Percentiles rank a stretch among this genome's conserved stretches.
Conservation (phyloP, 2,888 invertebrate species). For the Metopia argyrocephala region DNA sequence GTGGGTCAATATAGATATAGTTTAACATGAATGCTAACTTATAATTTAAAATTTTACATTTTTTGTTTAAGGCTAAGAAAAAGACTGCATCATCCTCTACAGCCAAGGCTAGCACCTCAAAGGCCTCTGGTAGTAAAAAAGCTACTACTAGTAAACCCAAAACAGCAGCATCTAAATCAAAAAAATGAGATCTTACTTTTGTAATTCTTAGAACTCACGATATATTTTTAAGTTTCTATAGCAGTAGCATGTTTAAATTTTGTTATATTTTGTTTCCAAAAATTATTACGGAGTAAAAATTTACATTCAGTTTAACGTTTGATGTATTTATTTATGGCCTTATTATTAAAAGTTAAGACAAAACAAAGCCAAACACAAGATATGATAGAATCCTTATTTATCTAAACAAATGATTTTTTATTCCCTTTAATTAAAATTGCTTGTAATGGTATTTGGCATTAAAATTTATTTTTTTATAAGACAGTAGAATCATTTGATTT, state of each 20-base stretch:
- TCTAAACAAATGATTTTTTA: too few relatives aligned
- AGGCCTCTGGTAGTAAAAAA: conserved; percentile 59
- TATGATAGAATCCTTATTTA: too few relatives aligned
- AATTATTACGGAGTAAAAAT: conserved; percentile 40
- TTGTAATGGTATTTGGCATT: too few relatives aligned
- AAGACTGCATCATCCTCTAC: conserved; percentile 64
- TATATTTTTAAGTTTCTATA: not conserved
- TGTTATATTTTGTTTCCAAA: conserved; percentile 32
- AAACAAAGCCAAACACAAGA: too few relatives aligned
- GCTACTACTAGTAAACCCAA: conserved; percentile 63
- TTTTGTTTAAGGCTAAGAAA: conserved; percentile 71
- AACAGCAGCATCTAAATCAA: conserved; percentile 68
- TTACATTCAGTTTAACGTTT: conserved; percentile 11
- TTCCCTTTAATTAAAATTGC: too few relatives aligned
- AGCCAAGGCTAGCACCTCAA: conserved; percentile 68
- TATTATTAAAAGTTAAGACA: not conserved
- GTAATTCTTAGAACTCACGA: conserved; percentile 3
- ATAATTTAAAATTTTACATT: not conserved
- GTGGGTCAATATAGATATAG: conserved; percentile 40
- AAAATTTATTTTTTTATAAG: too few relatives aligned
- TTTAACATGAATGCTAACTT: not conserved
- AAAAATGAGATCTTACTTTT: conserved; percentile 67
- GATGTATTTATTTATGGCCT: not conserved
- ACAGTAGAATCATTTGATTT: too few relatives aligned
- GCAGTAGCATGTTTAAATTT: conserved; percentile 45